phyloP scores from a whole-genome alignment of 2,113 vertebrate species.

The Beaufortia kweichowensis region DNA sequence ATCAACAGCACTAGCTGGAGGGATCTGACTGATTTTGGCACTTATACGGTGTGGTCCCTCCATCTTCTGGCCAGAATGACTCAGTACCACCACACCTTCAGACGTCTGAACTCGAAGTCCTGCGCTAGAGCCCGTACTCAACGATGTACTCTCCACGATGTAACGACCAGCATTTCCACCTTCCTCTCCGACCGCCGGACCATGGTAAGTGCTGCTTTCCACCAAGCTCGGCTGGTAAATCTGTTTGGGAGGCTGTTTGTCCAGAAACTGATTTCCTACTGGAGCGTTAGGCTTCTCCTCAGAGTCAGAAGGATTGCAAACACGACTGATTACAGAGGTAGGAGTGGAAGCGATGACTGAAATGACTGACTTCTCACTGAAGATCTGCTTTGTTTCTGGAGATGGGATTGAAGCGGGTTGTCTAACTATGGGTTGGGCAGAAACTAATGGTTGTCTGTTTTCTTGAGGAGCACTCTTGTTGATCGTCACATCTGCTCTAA shows the following conservation, averaged over 20 bases:
- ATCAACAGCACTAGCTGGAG: constrained; percentile 89
- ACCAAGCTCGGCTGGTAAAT: constrained; percentile 80
- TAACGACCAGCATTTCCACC: constrained; percentile 74
- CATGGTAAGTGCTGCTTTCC: constrained; percentile 83
- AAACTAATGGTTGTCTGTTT: constrained; percentile 69
- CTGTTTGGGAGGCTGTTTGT: constrained; percentile 77
- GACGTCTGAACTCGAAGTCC: constrained; percentile 94
- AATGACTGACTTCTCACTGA: constrained; percentile 77
- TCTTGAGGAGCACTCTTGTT: constrained; percentile 74
- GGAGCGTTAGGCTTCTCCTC: constrained; percentile 85
- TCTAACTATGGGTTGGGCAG: constrained; percentile 64
- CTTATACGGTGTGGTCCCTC: constrained; percentile 92
- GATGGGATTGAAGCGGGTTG: constrained; percentile 64
- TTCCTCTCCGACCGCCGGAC: constrained; percentile 82
- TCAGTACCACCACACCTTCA: constrained; percentile 91
- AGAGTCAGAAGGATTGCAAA: constrained; percentile 84
- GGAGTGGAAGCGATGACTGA: constrained; percentile 90
- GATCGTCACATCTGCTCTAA: constrained; percentile 66
- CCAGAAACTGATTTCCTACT: constrained; percentile 73
- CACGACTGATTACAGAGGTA: constrained; percentile 93
- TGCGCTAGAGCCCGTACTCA: constrained; percentile 78
- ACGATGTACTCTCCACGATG: constrained; percentile 75
- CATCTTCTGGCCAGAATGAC: constrained; percentile 93
- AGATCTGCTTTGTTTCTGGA: constrained; percentile 75
- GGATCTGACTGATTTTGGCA: constrained; percentile 97